Evolutionary conservation across 1,140 invertebrate genomes (phyloP).

Genomic region (Amphibalanus amphitrite): DNA sequence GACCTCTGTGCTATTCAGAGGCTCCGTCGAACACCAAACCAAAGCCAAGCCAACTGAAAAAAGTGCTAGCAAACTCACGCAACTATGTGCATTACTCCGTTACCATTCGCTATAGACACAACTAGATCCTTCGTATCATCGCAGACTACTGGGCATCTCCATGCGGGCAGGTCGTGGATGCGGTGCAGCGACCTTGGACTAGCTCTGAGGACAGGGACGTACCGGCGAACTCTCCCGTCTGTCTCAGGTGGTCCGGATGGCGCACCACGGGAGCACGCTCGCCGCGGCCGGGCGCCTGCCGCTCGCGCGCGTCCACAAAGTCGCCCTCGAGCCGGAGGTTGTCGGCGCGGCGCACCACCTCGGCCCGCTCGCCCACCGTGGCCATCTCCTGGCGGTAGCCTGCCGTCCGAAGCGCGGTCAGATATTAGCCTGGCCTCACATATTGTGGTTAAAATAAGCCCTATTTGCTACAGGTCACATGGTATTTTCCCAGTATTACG

Average conservation of each 20-base stretch:
- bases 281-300: constrained; percentile 16
- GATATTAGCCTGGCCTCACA: too few relatives aligned
- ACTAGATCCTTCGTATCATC: constrained; percentile 27
- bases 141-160: constrained; percentile 23
- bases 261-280: constrained; percentile 28
- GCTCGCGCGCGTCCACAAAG: constrained; percentile 13
- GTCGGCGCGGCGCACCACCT: constrained; percentile 17
- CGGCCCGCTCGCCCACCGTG: constrained; percentile 15
- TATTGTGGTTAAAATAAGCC: too few relatives aligned
- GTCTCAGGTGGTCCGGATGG: constrained; percentile 37
- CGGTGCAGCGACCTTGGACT: constrained; percentile 10
- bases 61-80: too few relatives aligned
- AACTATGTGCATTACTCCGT: too few relatives aligned
- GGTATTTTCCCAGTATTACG: too few relatives aligned
- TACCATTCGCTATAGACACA: too few relatives aligned
- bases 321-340: constrained; percentile 18
- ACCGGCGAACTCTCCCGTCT: constrained; percentile 27
- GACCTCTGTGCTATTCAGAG: too few relatives aligned
- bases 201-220: constrained; percentile 20
- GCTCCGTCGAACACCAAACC: not conserved
- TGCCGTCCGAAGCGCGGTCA: not conserved
- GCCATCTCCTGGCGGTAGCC: constrained; percentile 10
- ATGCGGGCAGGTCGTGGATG: constrained; percentile 23
- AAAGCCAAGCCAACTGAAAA: not conserved
- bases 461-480: too few relatives aligned